Percentiles rank a stretch among this genome's conserved stretches.
Evolutionary conservation across 2,113 vertebrate species (phyloP).

Genomic region (Calcarius ornatus): DNA sequence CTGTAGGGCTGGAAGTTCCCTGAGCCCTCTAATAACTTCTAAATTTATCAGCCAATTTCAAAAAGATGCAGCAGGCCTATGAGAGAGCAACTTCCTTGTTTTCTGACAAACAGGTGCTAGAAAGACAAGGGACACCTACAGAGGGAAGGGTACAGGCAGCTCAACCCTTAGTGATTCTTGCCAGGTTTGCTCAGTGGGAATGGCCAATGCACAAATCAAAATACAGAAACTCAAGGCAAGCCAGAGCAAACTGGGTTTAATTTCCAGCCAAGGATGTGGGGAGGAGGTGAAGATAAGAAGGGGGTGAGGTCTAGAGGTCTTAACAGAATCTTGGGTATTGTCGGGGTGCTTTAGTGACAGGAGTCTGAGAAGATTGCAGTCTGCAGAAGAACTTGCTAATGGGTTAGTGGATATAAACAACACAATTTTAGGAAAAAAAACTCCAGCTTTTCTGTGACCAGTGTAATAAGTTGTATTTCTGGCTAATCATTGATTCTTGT

Average conservation of each 20-base stretch:
- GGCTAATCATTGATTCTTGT: background rate
- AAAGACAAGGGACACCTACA: background rate
- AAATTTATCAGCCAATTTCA: background rate
- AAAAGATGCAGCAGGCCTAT: background rate
- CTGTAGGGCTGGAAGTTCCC: background rate
- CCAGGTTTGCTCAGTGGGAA: background rate
- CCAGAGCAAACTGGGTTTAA: background rate
- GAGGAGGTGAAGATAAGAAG: background rate
- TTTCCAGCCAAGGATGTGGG: background rate
- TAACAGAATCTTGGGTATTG: background rate
- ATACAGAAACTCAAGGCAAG: background rate
- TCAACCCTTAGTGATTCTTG: background rate
- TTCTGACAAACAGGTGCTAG: background rate
- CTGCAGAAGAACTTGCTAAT: background rate
- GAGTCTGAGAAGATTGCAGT: background rate
- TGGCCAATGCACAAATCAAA: background rate
- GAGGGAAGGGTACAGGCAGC: background rate
- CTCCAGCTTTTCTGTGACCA: background rate
- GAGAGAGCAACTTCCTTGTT: background rate
- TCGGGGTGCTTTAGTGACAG: background rate
- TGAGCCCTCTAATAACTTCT: background rate
- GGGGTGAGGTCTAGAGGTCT: background rate
- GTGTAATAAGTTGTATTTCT: background rate
- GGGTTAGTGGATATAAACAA: background rate
- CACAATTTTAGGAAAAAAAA: background rate